Evolutionary conservation across 2,113 vertebrate species (phyloP).

Genomic region (Cairina moschata): DNA sequence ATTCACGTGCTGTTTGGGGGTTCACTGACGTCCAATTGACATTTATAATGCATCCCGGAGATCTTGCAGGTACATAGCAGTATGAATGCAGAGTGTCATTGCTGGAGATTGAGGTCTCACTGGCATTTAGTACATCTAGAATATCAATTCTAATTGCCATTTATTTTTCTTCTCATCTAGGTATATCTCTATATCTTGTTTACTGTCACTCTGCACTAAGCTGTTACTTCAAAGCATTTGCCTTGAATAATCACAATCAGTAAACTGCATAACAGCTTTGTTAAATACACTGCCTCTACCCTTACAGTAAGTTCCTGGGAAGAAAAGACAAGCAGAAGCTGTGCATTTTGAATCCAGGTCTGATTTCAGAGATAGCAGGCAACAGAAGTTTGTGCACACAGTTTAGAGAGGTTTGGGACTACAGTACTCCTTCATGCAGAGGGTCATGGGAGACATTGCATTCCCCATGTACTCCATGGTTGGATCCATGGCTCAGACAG

Average conservation of each 20-base stretch:
- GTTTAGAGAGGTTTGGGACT: neutral
- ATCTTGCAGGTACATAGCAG: neutral
- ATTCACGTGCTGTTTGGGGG: neutral
- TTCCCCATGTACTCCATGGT: neutral
- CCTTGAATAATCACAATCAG: slow-evolving; percentile 65
- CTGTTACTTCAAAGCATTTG: slow-evolving; percentile 70
- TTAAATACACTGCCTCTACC: slow-evolving; percentile 42
- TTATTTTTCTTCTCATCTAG: slow-evolving; percentile 67
- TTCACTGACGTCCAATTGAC: neutral
- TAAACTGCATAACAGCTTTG: slow-evolving; percentile 63
- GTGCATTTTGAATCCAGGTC: slow-evolving; percentile 17
- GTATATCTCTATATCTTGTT: slow-evolving; percentile 70
- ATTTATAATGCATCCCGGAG: neutral
- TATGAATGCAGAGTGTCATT: neutral
- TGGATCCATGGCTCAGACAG: neutral
- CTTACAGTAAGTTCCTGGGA: slow-evolving; percentile 45
- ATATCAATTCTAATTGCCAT: slow-evolving; percentile 65
- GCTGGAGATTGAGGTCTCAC: neutral
- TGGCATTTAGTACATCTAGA: neutral
- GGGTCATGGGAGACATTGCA: neutral
- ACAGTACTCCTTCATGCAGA: accelerated
- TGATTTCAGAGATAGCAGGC: slow-evolving; percentile 58
- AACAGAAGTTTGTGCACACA: neutral
- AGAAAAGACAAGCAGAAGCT: slow-evolving; percentile 42
- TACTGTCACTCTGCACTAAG: slow-evolving; percentile 66